Evolutionary conservation across 37 sponge, comb jelly and placozoan genomes (phyloP), one percentile per base, ranked within the genome.

Genomic region (Tethya wilhelma): DNA sequence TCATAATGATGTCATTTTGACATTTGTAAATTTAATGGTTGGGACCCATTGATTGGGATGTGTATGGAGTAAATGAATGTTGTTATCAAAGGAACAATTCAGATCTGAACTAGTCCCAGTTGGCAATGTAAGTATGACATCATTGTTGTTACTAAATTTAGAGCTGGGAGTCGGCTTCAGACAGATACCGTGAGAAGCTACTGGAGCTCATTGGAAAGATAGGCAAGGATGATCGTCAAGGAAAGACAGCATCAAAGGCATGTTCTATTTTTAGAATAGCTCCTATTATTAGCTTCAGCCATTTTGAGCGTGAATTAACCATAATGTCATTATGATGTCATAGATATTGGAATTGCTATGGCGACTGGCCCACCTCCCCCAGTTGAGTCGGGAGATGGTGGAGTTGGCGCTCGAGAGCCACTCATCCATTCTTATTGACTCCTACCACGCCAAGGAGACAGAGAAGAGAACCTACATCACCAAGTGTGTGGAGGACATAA

Each of bases 301-400:
- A 26, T 26, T n/a, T 23, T 63, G 26, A 63, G 7, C 26, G 20
- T 26, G 42, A 39, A 38, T 9, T 67, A 14, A 67, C 69, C 69
- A 9, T 67, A 39, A 23, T 8, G 42, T 67, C 53, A 14, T 49
- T 49, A 49, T 14, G 53, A 19, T 49, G 14, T 67, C 19, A 67
- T 53, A 93, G 92, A 87, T 95, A 30, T 69, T 95, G 69, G 95
- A 95, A 53, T 46, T 95, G 82, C 86, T 95, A 19, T 95, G 95
- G 95, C 42, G 58, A 36, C 79, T 95, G 60, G 89, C 95, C 1
- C 95, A 95, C 78, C 69, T 86, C 23, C 92, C 86, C 28, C 85
- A 84, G 74, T 77, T 92, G 44, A 80, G 88, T 38, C 59, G 77
- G 2, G 95, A 81, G 77, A 95, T 95, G 92, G 85, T 93, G 20